Evolutionary conservation across 2,888 invertebrate genomes (phyloP).

Genomic region (Hymenopus coronatus): DNA sequence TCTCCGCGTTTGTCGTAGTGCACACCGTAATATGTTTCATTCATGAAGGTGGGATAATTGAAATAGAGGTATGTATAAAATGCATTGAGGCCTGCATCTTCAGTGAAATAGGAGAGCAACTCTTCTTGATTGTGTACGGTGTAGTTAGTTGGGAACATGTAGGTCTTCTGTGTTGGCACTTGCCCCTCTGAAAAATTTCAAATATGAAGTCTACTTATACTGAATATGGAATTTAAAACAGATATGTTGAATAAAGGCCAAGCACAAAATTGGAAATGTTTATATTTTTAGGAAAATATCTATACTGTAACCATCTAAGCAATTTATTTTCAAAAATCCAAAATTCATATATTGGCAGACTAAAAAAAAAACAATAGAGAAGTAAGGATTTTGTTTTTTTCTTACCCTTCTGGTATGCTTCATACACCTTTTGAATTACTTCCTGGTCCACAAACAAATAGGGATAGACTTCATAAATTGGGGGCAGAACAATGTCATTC

Average conservation of each 20-base stretch:
- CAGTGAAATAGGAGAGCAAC: conserved; percentile 62
- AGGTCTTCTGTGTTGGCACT: conserved; percentile 20
- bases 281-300: too few species aligned
- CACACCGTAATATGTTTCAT: conserved; percentile 47
- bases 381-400: background rate
- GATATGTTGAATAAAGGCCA: too few species aligned
- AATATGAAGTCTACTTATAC: background rate
- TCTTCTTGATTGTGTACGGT: conserved; percentile 29
- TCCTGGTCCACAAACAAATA: conserved; percentile 61
- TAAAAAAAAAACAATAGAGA: background rate
- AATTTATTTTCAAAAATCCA: too few species aligned
- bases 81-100: conserved; percentile 65
- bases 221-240: background rate
- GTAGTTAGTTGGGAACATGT: conserved; percentile 32
- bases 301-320: too few species aligned
- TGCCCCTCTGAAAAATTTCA: background rate
- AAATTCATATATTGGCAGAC: too few species aligned
- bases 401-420: conserved; percentile 22
- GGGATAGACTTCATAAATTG: conserved; percentile 66
- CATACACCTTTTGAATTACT: conserved; percentile 52
- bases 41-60: conserved; percentile 63
- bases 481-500: conserved; percentile 58
- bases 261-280: too few species aligned
- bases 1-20: conserved; percentile 48
- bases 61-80: conserved; percentile 65